Evolutionary conservation across 2,113 vertebrate species (phyloP).

Genomic region (Mesembrinibis cayennensis): DNA sequence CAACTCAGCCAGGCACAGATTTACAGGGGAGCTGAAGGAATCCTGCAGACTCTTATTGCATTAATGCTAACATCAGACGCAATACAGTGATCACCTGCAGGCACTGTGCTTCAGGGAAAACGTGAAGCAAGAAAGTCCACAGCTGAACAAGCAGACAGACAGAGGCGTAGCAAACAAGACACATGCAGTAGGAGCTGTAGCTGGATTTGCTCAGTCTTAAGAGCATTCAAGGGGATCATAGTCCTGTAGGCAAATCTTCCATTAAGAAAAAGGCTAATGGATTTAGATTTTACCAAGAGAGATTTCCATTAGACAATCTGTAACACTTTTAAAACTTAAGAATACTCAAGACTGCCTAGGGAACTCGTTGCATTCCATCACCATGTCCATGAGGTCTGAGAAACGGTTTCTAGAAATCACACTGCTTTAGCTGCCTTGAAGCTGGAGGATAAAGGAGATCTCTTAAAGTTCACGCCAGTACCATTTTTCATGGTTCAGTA

Average conservation of each 20-base stretch:
- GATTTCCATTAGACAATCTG: neutral
- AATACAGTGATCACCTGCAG: neutral
- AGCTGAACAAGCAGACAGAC: neutral
- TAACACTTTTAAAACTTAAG: neutral
- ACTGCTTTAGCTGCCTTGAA: neutral
- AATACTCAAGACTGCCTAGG: neutral
- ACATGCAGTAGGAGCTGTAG: neutral
- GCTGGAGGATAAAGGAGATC: neutral
- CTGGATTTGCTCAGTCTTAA: neutral
- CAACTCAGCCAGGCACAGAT: neutral
- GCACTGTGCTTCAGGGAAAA: rapidly evolving
- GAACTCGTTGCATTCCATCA: neutral
- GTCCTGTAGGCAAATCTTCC: neutral
- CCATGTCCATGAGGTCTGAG: neutral
- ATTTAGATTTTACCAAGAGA: neutral
- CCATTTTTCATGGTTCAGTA: neutral
- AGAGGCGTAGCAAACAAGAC: neutral
- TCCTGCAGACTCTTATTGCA: rapidly evolving
- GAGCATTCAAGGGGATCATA: neutral
- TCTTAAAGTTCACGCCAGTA: neutral
- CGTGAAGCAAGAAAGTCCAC: neutral
- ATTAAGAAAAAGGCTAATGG: neutral
- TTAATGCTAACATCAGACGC: rapidly evolving
- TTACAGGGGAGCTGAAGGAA: neutral
- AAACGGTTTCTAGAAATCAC: neutral